Evolutionary conservation across 92 coral and sea anemone species (phyloP), one percentile per base, ranked within the genome.

Genomic region (Porites evermanni): DNA sequence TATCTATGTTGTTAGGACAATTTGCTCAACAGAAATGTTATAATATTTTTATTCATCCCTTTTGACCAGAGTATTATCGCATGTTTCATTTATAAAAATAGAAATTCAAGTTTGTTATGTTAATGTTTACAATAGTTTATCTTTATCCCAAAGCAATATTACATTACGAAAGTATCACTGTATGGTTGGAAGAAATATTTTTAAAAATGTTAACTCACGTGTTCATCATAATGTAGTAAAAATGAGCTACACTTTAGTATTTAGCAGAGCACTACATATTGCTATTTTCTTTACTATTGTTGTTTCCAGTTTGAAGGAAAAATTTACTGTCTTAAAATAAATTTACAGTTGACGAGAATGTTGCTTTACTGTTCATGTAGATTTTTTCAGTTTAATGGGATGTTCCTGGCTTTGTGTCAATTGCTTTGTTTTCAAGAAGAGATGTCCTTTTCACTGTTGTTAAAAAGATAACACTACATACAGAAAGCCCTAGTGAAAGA

Each of bases 191-290:
- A 70, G 19, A 69, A 69, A 69, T 26, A 29, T 29, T 19, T 19
- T 6, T 7, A 21, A 24, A 69, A 26, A 67, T 67, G 52, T 21
- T 70, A 70, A 70, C 32, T 70, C 50, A 70, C 74, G 12, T 70
- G 16, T 70, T 70, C 52, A 70, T 70, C 51, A 70, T 38, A 70
- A 70, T 12, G 1, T 70, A 23, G 50, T 70, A 70, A 70, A 23
- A 21, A 26, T 21, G 12, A 67, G 26, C 72, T n/a, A 67, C 72
- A 67, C 38, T 67, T 38, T 26, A 23, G 74, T 70, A 23, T 70
- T 52, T 23, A 70, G 74, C 74, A 70, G 74, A 70, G 74, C 29
- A 70, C 74, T 14, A 70, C 53, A 70, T 29, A 17, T 23, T 70
- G 29, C 29, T 10, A 8, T 1, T 13, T 9, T 70, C 32, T n/a